Evolutionary conservation across 2,113 vertebrate species (phyloP).

Genomic region (Zosterops borbonicus): DNA sequence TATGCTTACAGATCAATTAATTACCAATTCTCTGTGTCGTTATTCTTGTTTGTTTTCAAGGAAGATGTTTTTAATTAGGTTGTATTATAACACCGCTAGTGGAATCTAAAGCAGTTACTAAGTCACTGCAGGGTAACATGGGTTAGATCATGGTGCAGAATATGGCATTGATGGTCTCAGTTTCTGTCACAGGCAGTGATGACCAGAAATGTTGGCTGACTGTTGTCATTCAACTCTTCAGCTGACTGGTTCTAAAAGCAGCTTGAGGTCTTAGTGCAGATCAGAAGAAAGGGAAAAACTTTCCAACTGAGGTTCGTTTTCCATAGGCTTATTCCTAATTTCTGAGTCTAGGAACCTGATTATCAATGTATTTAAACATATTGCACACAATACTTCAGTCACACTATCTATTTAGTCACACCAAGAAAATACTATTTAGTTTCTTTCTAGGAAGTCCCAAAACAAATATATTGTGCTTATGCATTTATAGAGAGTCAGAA

Average conservation of each 20-base stretch:
- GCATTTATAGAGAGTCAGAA: background rate
- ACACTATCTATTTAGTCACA: background rate
- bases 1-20: conserved; percentile 28
- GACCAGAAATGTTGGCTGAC: background rate
- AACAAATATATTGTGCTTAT: background rate
- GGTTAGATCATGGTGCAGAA: background rate
- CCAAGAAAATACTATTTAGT: background rate
- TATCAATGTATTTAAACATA: background rate
- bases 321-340: background rate
- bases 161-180: background rate
- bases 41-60: background rate
- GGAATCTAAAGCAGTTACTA: background rate
- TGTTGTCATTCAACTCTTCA: background rate
- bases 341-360: background rate
- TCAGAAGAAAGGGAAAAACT: background rate
- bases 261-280: background rate
- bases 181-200: background rate
- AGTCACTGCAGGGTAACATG: background rate
- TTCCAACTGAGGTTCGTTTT: background rate
- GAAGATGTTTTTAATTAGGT: conserved; percentile 25
- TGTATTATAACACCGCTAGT: background rate
- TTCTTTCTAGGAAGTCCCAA: background rate
- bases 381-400: background rate
- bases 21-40: background rate
- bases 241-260: background rate